Percentiles rank a stretch among this genome's conserved stretches.
These are phyloP conservation scores for Crotalus tigris DNA, from an alignment of 2,113 vertebrate species.

Conservation along the genomic window DNA sequence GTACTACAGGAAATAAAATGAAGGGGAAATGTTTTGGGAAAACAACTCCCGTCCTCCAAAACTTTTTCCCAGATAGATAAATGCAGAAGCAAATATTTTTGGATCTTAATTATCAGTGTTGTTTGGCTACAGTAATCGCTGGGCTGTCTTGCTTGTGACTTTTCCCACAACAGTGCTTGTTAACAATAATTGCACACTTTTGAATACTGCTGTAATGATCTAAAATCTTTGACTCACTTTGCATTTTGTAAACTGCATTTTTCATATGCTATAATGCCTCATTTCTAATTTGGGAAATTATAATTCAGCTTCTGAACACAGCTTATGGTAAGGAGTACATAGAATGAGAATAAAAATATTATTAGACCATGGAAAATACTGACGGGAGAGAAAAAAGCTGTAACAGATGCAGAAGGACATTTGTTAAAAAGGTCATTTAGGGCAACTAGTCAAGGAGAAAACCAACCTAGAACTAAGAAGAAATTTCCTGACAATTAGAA, in stretches of 20 bases:
- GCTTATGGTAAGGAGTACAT: neutral
- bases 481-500: neutral
- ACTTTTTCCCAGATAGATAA: neutral
- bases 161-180: neutral
- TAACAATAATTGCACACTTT: conserved; percentile 9
- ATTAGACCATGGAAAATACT: neutral
- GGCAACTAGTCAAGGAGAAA: neutral
- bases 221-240: neutral
- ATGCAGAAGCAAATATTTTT: conserved; percentile 22
- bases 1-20: neutral
- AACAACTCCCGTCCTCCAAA: neutral
- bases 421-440: neutral
- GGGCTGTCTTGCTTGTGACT: conserved; percentile 1
- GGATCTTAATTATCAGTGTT: neutral
- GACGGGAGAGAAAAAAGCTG: neutral
- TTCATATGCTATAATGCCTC: neutral
- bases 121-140: neutral
- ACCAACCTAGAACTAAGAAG: neutral
- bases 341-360: neutral
- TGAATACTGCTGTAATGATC: conserved; percentile 12
- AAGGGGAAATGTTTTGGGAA: neutral
- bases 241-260: neutral
- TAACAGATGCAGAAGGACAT: neutral
- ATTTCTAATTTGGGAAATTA: conserved; percentile 2
- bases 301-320: conserved; percentile 7